A percentile compares a stretch with the other conserved stretches of the same genome.
Conservation (phyloP, 2,888 invertebrate genomes). For the Troides oblongomaculatus region DNA sequence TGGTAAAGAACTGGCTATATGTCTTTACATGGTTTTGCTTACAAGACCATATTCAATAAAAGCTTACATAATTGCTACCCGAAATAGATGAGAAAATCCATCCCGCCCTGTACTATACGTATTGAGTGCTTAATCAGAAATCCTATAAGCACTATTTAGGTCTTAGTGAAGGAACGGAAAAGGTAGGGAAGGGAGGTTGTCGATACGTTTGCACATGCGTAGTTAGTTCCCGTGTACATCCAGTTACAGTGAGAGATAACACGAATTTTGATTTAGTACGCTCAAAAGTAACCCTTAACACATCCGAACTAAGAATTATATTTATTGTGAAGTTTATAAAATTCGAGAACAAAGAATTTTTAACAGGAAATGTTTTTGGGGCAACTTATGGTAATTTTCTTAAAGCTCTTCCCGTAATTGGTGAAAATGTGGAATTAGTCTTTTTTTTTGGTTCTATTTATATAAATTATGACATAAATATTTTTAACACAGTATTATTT, state of each 20-base stretch:
- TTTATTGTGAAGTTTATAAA: neutral
- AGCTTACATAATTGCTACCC: neutral
- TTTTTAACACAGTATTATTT: no score
- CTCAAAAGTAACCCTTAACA: conserved; percentile 4
- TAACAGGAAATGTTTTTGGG: neutral
- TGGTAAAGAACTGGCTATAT: no score
- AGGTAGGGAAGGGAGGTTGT: conserved; percentile 10
- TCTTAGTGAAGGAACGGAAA: conserved; percentile 20
- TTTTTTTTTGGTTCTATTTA: neutral
- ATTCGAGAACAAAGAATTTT: conserved; percentile 8
- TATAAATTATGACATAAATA: neutral
- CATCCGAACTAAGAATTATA: neutral
- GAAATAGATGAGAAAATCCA: conserved; percentile 13
- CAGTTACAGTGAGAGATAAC: conserved; percentile 9
- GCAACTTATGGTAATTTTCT: neutral
- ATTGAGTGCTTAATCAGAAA: conserved; percentile 24
- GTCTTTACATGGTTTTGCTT: no score
- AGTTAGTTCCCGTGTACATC: neutral
- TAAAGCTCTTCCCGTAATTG: neutral
- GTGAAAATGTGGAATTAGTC: neutral
- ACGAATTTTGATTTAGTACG: neutral
- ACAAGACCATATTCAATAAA: conserved; percentile 7
- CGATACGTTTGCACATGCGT: conserved; percentile 26
- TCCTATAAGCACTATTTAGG: conserved; percentile 28
- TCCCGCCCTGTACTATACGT: conserved; percentile 5